Evolutionary conservation across 2,113 vertebrate species (phyloP).

Genomic region (Percopsis transmontana): DNA sequence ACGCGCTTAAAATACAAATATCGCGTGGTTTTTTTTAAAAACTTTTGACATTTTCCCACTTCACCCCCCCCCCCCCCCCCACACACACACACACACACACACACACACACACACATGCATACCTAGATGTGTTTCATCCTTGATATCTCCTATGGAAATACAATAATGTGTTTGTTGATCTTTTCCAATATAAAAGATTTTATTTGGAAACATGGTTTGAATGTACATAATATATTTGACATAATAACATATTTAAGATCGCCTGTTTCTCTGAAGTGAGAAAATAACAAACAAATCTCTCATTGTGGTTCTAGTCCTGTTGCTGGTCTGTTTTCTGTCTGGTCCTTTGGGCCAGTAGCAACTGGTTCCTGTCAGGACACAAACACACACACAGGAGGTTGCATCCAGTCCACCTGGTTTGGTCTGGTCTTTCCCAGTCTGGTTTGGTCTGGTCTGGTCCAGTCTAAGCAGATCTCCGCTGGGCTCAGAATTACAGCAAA

Average conservation of each 20-base stretch:
- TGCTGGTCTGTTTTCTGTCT: background rate
- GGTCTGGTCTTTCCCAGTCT: background rate
- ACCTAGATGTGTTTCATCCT: constrained; percentile 16
- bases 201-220: constrained; percentile 69
- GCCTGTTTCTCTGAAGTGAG: background rate
- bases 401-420: too few species aligned
- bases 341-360: background rate
- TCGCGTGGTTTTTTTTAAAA: constrained; percentile 30
- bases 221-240: constrained; percentile 45
- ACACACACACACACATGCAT: background rate
- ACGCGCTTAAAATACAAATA: background rate
- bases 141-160: constrained; percentile 6
- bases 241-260: constrained; percentile 5
- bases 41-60: constrained; percentile 56
- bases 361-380: too few species aligned
- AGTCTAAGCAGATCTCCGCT: too few species aligned
- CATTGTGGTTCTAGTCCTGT: background rate
- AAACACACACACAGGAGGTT: too few species aligned
- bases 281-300: too few species aligned
- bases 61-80: constrained; percentile 52
- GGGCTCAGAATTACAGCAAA: background rate
- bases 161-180: constrained; percentile 16
- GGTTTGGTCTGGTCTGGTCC: too few species aligned
- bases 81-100: constrained; percentile 14
- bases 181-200: constrained; percentile 67